phyloP scores from a whole-genome alignment of 1,140 invertebrate species.

The Pseudomyrmex flavicornis region DNA sequence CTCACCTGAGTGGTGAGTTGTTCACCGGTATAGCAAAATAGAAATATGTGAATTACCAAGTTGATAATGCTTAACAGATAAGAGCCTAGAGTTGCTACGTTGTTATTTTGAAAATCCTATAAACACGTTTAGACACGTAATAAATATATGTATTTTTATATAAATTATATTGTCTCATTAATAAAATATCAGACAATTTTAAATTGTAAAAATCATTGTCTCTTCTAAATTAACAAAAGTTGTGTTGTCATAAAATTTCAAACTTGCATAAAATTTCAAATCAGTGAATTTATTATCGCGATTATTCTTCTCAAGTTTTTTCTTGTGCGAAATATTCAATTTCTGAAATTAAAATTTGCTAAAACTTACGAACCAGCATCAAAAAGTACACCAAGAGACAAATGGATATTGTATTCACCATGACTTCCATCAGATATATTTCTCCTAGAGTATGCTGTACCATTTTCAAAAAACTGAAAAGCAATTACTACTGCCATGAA shows the following conservation, averaged over 20 bases:
- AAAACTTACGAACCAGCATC: conserved; percentile 51
- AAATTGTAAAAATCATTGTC: too few species aligned
- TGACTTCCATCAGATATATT: conserved; percentile 74
- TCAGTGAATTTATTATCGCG: neutral
- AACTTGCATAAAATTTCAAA: neutral
- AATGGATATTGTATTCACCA: conserved; percentile 74
- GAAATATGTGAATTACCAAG: conserved; percentile 74
- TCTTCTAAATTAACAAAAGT: too few species aligned
- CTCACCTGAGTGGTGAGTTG: conserved; percentile 70
- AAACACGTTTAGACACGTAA: conserved; percentile 3
- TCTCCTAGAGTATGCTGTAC: conserved; percentile 66
- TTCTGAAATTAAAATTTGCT: neutral
- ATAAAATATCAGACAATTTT: too few species aligned
- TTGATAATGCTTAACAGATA: conserved; percentile 67
- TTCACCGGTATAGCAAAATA: conserved; percentile 76
- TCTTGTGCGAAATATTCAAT: neutral
- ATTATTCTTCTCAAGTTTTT: conserved; percentile 35
- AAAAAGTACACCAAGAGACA: conserved; percentile 76
- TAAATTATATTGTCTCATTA: too few species aligned
- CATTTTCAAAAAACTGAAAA: conserved; percentile 49
- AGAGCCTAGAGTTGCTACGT: conserved; percentile 49
- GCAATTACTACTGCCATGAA: neutral
- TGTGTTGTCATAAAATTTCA: too few species aligned
- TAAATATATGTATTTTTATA: neutral
- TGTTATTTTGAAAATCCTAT: conserved; percentile 70